Conservation (phyloP, 2,797 vertebrate species). For the Coregonus ussuriensis region DNA sequence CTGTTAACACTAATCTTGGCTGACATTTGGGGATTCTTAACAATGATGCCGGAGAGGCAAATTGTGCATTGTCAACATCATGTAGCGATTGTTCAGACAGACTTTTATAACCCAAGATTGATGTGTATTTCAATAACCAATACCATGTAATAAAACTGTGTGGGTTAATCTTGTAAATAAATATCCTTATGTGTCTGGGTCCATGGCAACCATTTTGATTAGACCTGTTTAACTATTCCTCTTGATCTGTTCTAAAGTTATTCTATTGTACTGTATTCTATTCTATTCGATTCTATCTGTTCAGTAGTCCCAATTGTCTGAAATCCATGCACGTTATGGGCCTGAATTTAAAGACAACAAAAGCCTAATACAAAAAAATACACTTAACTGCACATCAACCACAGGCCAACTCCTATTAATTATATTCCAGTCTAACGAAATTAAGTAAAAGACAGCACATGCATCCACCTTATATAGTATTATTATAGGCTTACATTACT, state of each 20-base stretch:
- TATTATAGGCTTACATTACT: not conserved
- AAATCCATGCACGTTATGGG: not conserved
- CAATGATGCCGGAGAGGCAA: slow-evolving; percentile 50
- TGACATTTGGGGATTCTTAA: slow-evolving; percentile 77
- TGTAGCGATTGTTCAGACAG: slow-evolving; percentile 1
- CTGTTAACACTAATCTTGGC: slow-evolving; percentile 79
- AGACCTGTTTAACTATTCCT: not conserved
- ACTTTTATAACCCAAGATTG: not conserved
- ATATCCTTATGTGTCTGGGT: not conserved
- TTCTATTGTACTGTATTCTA: not conserved
- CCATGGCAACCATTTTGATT: not conserved
- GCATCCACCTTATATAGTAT: not conserved
- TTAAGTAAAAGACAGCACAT: too few species aligned
- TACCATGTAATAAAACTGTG: not conserved
- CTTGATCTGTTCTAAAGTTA: not conserved
- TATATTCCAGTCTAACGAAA: not conserved
- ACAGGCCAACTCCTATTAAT: not conserved
- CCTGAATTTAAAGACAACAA: not conserved
- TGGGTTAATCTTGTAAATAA: not conserved
- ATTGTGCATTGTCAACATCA: slow-evolving; percentile 15
- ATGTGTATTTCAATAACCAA: not conserved
- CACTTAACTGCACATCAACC: not conserved
- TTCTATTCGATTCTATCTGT: not conserved
- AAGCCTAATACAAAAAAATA: not conserved
- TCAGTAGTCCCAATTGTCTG: not conserved